Conservation (phyloP, 1,140 invertebrate species). For the Drosophila aff. region DNA sequence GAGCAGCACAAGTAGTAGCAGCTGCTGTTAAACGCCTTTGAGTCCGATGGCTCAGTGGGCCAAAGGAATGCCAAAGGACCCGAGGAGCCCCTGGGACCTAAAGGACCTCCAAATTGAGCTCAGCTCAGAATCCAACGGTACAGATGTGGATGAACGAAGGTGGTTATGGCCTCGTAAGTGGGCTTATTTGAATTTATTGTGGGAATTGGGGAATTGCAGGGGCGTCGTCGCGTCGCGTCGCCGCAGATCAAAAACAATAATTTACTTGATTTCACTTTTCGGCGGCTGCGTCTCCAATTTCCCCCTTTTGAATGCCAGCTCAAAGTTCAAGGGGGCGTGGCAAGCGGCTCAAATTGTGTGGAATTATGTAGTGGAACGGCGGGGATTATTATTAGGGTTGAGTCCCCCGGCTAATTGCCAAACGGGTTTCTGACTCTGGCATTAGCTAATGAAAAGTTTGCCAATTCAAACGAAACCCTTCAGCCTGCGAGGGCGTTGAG, state of each 20-base stretch:
- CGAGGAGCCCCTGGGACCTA: neutral
- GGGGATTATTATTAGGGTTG: constrained; percentile 30
- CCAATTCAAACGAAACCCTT: constrained; percentile 6
- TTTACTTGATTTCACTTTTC: constrained; percentile 66
- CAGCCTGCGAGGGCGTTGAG: neutral
- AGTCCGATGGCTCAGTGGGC: constrained; percentile 46
- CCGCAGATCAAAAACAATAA: constrained; percentile 68
- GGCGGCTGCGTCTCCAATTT: constrained; percentile 6
- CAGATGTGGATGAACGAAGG: constrained; percentile 39
- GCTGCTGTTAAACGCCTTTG: constrained; percentile 60
- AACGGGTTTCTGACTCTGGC: constrained; percentile 3
- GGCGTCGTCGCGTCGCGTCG: constrained; percentile 5
- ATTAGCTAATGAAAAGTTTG: constrained; percentile 50
- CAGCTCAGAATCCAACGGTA: constrained; percentile 12
- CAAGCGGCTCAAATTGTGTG: constrained; percentile 36
- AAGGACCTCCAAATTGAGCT: constrained; percentile 4
- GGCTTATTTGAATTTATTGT: constrained; percentile 74
- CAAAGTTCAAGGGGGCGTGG: constrained; percentile 9
- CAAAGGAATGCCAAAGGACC: constrained; percentile 23
- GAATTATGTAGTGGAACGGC: constrained; percentile 28
- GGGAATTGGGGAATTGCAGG: constrained; percentile 32
- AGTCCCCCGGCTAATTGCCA: constrained; percentile 40
- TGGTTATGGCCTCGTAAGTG: constrained; percentile 36
- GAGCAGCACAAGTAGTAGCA: constrained; percentile 26
- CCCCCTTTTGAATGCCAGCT: neutral